These are phyloP conservation scores for Emmelina monodactyla DNA, from an alignment of 2,888 invertebrate genomes.

Conservation along the genomic window DNA sequence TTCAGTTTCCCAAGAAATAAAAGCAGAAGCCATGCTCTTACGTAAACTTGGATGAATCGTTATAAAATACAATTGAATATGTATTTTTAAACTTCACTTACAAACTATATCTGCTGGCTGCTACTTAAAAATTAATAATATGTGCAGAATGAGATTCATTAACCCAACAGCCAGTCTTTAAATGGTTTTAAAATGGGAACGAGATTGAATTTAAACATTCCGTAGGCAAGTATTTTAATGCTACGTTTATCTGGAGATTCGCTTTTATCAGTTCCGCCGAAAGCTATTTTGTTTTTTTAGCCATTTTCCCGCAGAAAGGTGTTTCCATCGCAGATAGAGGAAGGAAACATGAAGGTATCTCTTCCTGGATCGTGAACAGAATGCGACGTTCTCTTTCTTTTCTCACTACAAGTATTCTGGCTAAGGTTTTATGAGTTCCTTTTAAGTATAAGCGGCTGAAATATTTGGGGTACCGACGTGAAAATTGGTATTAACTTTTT, in stretches of 20 bases:
- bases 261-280: not conserved
- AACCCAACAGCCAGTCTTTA: not conserved
- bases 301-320: not conserved
- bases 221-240: not conserved
- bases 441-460: constrained; percentile 20
- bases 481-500: not conserved
- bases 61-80: no score
- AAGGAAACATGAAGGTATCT: constrained; percentile 30
- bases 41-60: not conserved
- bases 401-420: constrained; percentile 33
- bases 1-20: not conserved
- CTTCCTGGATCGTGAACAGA: constrained; percentile 36
- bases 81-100: no score
- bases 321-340: not conserved
- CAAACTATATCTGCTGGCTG: no score
- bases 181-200: not conserved
- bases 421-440: constrained; percentile 29
- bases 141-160: not conserved
- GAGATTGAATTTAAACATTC: not conserved
- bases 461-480: constrained; percentile 24
- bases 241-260: not conserved
- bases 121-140: no score
- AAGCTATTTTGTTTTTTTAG: constrained; percentile 1
- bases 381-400: constrained; percentile 27
- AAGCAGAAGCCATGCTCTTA: not conserved